Evolutionary conservation across 1,140 invertebrate genomes (phyloP).

Genomic region (Heliconius nattereri): DNA sequence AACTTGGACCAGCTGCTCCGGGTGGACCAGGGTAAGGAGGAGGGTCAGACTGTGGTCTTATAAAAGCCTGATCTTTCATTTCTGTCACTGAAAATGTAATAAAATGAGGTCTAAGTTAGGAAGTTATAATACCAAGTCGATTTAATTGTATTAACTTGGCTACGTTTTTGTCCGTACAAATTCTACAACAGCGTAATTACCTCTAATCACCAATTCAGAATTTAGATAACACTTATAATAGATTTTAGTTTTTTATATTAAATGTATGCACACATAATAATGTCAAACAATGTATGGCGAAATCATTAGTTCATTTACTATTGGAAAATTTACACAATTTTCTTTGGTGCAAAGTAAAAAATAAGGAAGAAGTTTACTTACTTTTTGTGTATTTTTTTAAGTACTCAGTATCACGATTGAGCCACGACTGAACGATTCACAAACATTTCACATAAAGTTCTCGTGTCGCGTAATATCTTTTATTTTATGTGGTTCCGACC

Average conservation of each 20-base stretch:
- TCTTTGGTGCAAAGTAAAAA: background rate
- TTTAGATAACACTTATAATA: background rate
- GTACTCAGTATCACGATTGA: conserved; percentile 13
- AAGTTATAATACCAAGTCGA: too few relatives aligned
- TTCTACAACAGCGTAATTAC: background rate
- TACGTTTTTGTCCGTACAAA: background rate
- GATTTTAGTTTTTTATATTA: background rate
- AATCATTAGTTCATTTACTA: background rate
- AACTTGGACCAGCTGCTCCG: background rate
- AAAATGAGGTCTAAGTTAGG: background rate
- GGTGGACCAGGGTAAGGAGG: conserved; percentile 44
- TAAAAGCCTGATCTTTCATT: conserved; percentile 18
- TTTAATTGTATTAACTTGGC: background rate
- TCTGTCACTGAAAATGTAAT: conserved; percentile 37
- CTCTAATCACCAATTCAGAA: background rate
- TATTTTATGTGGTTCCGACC: background rate
- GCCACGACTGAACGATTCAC: background rate
- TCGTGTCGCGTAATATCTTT: background rate
- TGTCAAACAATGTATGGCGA: background rate
- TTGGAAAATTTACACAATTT: background rate
- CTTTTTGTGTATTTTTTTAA: conserved; percentile 19
- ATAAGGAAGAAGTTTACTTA: conserved; percentile 13
- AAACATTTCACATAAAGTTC: background rate
- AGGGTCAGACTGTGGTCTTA: conserved; percentile 32
- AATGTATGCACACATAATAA: background rate